Evolutionary conservation across 2,797 vertebrate species (phyloP).

Genomic region (Sparus aurata): DNA sequence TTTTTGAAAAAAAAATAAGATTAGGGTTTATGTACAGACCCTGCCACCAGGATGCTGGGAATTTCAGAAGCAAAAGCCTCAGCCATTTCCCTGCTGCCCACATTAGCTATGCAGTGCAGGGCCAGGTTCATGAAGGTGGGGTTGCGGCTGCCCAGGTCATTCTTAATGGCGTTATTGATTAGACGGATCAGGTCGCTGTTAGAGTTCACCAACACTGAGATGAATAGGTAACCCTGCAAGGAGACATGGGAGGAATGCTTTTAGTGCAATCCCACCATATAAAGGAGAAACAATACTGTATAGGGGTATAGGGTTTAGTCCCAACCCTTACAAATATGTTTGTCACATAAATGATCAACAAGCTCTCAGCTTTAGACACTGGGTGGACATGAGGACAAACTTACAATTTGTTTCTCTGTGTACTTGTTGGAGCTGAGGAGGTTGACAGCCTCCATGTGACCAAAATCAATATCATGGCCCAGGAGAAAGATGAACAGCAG

Average conservation of each 20-base stretch:
- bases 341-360: background rate
- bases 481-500: slow-evolving; percentile 95
- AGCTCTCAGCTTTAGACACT: background rate
- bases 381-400: slow-evolving; percentile 41
- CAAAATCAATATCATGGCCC: slow-evolving; percentile 94
- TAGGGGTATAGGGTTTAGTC: too few relatives aligned
- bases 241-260: background rate
- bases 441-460: slow-evolving; percentile 95
- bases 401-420: slow-evolving; percentile 94
- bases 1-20: background rate
- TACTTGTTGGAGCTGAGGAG: slow-evolving; percentile 95
- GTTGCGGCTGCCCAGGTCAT: slow-evolving; percentile 92
- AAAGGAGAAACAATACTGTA: background rate
- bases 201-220: slow-evolving; percentile 94
- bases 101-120: slow-evolving; percentile 94
- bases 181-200: slow-evolving; percentile 94
- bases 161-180: slow-evolving; percentile 94
- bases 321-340: too few relatives aligned
- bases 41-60: slow-evolving; percentile 91
- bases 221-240: slow-evolving; percentile 92
- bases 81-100: slow-evolving; percentile 95
- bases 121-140: slow-evolving; percentile 95
- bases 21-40: slow-evolving; percentile 79
- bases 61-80: slow-evolving; percentile 93
- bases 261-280: background rate